A percentile compares a stretch with the other conserved stretches of the same genome.
These are phyloP conservation scores for Theristus sp. DNA, from an alignment of 2,888 invertebrate species.

Conservation along the genomic window DNA sequence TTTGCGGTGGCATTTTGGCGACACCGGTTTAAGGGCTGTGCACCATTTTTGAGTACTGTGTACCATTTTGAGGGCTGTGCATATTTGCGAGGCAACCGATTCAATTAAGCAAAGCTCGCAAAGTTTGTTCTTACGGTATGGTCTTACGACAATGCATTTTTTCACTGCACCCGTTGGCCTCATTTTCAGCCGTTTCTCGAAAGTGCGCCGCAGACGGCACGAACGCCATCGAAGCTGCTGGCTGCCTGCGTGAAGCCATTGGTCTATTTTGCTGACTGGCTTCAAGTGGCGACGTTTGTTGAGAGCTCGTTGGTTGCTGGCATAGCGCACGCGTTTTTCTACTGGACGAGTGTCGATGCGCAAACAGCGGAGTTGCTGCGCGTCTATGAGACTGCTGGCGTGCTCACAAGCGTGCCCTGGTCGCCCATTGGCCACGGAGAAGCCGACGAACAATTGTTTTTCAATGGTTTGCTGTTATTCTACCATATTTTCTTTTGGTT, in stretches of 20 bases:
- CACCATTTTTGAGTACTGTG: too few relatives aligned
- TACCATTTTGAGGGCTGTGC: too few relatives aligned
- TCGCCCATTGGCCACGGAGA: neutral
- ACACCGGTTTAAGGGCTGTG: too few relatives aligned
- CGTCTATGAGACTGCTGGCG: neutral
- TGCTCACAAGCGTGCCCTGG: neutral
- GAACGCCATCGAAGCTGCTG: neutral
- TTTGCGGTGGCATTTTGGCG: too few relatives aligned
- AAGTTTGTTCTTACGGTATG: too few relatives aligned
- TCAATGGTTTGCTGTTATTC: neutral
- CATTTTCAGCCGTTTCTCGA: too few relatives aligned
- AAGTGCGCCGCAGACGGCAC: too few relatives aligned
- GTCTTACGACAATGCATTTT: too few relatives aligned
- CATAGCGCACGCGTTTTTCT: neutral
- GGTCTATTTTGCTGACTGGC: neutral
- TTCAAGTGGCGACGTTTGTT: neutral
- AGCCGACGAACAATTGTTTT: neutral
- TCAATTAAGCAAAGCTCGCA: too few relatives aligned
- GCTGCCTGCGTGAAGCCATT: neutral
- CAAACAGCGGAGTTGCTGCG: neutral
- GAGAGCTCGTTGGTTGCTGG: neutral
- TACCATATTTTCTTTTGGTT: neutral
- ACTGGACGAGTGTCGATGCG: neutral
- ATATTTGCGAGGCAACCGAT: too few relatives aligned
- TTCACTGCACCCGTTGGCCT: too few relatives aligned